Evolutionary conservation across 2,797 vertebrate species (phyloP), one percentile per base, ranked within the genome.

Genomic region (Hydrophis major): DNA sequence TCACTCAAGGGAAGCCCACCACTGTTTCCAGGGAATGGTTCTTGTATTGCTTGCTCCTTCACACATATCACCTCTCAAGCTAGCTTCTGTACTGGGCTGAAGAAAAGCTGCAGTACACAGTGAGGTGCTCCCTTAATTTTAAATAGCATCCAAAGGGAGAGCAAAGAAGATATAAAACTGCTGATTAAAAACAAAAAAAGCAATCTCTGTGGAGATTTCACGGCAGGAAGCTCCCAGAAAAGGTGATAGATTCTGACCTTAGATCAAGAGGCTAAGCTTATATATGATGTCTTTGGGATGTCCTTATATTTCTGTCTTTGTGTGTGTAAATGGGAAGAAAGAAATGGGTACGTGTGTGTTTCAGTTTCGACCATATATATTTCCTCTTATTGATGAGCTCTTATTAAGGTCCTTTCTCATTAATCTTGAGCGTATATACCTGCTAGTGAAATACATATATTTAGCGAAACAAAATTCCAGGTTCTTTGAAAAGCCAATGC

Each of bases 401-500:
- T 57, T 37, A 56, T 11, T 37, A 25, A 55, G 27, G 22, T 18
- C 7, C 28, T 66, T 37, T n/a, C 83, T 93, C 37, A 56, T 90
- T 87, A 66, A 93, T 87, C 37, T 50, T 22, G 63, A 50, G 22
- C 22, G 12, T 88, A 20, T 27, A 57, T 13, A 3, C 20, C 55
- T 83, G 59, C 20, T 47, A 47, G 0, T 47, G 37, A 83, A 57
- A 83, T 42, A 78, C 27, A 90, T 87, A 63, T 20, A 83, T 83
- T 47, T 83, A 63, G 27, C 5, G 4, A 47, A 69, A 89, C 32
- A 66, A 53, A 74, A 90, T 90, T 88, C 61, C 22, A 88, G 86
- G 37, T 74, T 74, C 37, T 20, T 89, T 89, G 59, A 56, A 91
- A 91, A 89, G 50, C 32, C 87, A 93, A n/a, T 89, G n/a, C 22